Base-by-base conservation (phyloP, 1,140 invertebrate genomes). In the Heliconius nattereri region DNA sequence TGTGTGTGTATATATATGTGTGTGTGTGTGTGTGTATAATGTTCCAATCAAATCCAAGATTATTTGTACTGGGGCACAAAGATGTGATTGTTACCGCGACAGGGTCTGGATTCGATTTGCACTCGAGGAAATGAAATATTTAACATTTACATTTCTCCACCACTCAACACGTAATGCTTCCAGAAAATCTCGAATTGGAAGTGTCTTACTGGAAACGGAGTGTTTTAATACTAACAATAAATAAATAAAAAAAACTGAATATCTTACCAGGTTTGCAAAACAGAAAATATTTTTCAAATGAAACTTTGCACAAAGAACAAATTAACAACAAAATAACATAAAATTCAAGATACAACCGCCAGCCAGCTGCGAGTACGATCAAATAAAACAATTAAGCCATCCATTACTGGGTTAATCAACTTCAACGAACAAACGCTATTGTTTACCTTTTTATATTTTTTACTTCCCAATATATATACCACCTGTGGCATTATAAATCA, bases 381-480 rank as follows among this genome's bases (percentile, higher is more conserved):
- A 45, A 79, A 79, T 71, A 75, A 79, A 79, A 75, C 73, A 75
- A 79, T 40, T 73, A n/a, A 79, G 11, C 60, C 26, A 19, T 23
- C 60, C 72, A 78, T 72, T 78, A 72, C 77, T 73, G 85, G 81
- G 84, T 88, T 89, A 87, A 85, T 85, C 81, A 80, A 86, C 82
- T 84, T 79, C 78, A 81, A 85, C 78, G 84, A 85, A 90, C 89
- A 90, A 90, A 90, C 84, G 88, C 83, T 76, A 90, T 89, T 90
- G 89, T 90, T 85, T 82, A 71, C 66, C 84, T 85, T 86, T 85
- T 87, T 80, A 84, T 35, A 80, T 81, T 79, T 80, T 87, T 87
- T 86, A 78, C 73, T 82, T 73, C 76, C 73, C 79, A 70, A 57
- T 57, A 90, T 92, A 91, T 91, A 92, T 87, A 84, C 85, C 90